phyloP scores from a whole-genome alignment of 2,113 vertebrate genomes.

The Phoenicopterus ruber region DNA sequence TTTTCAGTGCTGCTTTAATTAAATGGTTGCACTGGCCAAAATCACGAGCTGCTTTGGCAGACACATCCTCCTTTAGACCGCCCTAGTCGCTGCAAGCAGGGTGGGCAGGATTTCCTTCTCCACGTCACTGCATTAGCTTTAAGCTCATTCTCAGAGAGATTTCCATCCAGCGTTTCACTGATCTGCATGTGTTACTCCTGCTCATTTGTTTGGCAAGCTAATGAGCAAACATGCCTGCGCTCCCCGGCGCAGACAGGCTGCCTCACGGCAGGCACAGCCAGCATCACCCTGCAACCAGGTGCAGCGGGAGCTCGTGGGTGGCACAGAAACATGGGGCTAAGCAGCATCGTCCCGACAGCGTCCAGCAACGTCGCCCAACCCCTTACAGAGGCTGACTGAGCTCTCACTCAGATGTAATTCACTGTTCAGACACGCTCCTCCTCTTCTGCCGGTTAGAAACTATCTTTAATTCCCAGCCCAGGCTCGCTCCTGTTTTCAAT shows the following conservation, averaged over 20 bases:
- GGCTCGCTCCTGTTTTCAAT: neutral
- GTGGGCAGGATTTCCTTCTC: slow-evolving; percentile 5
- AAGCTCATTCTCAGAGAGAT: neutral
- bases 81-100: neutral
- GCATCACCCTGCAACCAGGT: neutral
- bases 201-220: neutral
- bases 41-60: slow-evolving; percentile 17
- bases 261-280: fast-evolving
- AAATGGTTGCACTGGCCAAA: neutral
- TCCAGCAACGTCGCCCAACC: neutral
- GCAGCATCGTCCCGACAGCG: neutral
- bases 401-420: neutral
- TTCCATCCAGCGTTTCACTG: neutral
- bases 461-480: neutral
- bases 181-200: neutral
- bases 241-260: fast-evolving
- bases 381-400: neutral
- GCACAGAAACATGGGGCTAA: neutral
- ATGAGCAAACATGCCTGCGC: fast-evolving
- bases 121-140: neutral
- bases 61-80: neutral
- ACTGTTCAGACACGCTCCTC: neutral
- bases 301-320: fast-evolving
- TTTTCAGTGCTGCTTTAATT: slow-evolving; percentile 13
- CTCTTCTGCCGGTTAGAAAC: neutral